phyloP scores from a whole-genome alignment of 2,888 invertebrate species.

The Cephonodes hylas region DNA sequence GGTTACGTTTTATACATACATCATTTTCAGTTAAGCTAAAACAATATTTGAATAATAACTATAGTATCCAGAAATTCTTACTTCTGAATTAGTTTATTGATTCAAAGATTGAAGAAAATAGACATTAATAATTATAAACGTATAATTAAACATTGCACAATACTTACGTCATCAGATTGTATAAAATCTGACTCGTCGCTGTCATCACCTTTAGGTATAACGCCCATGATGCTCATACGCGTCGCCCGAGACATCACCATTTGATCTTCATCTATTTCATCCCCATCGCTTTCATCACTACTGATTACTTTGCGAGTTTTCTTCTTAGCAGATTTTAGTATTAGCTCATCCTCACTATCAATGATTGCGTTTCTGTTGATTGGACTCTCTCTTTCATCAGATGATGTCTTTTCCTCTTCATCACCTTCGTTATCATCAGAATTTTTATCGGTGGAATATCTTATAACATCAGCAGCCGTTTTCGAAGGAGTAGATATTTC shows the following conservation, averaged over 20 bases:
- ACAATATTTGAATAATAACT: no score
- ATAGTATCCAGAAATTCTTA: no score
- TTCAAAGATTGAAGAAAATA: no score
- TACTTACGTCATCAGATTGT: constrained; percentile 71
- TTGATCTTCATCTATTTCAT: constrained; percentile 63
- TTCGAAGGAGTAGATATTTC: neutral
- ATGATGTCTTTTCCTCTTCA: constrained; percentile 23
- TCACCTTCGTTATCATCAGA: constrained; percentile 24
- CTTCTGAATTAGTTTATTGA: no score
- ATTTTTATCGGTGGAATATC: constrained; percentile 14
- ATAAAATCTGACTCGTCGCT: constrained; percentile 74
- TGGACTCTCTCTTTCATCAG: neutral
- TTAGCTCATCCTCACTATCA: constrained; percentile 12
- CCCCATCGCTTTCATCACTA: constrained; percentile 25
- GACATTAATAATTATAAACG: no score
- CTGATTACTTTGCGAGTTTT: constrained; percentile 10
- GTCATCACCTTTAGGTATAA: constrained; percentile 59
- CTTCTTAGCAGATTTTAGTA: constrained; percentile 5
- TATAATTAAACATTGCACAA: no score
- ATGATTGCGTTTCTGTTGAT: neutral
- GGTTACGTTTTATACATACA: no score
- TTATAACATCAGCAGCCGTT: constrained; percentile 14
- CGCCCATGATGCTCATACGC: constrained; percentile 75
- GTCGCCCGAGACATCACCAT: constrained; percentile 74
- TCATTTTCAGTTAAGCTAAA: no score